These are phyloP conservation scores for Mellivora capensis DNA, from an alignment of 2,113 vertebrate genomes.

Conservation along the genomic window DNA sequence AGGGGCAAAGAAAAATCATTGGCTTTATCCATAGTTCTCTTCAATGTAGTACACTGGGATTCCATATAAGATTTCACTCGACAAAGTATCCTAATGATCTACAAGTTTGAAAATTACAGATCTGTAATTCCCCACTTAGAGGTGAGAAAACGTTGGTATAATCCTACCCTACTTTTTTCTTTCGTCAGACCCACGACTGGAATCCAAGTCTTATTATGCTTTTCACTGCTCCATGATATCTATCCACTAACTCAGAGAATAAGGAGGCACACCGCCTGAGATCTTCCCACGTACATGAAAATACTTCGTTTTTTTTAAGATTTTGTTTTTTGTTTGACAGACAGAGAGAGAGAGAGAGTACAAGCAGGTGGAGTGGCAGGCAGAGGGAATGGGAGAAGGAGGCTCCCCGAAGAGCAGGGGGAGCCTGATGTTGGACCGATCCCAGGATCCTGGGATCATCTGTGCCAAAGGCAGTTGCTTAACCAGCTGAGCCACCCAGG, in stretches of 20 bases:
- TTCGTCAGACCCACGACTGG: background rate
- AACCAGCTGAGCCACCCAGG: too few relatives aligned
- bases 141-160: background rate
- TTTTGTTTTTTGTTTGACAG: too few relatives aligned
- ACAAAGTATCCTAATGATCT: background rate
- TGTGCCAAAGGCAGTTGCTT: too few relatives aligned
- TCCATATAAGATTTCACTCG: background rate
- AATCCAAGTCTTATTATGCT: background rate
- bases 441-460: too few relatives aligned
- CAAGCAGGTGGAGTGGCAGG: too few relatives aligned
- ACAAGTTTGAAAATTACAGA: background rate
- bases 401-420: too few relatives aligned
- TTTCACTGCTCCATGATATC: background rate
- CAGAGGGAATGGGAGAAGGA: too few relatives aligned
- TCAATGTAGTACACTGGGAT: background rate
- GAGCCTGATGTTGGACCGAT: too few relatives aligned
- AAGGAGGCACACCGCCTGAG: background rate
- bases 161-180: background rate
- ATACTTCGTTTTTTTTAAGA: too few relatives aligned
- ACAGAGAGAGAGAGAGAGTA: too few relatives aligned
- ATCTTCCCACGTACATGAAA: background rate
- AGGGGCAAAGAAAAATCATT: background rate
- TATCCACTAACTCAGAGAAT: background rate
- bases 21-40: background rate
- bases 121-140: background rate